A percentile compares a stretch with the other conserved stretches of the same genome.
Evolutionary conservation across 2,113 vertebrate species (phyloP).

Genomic region (Philantomba maxwellii): DNA sequence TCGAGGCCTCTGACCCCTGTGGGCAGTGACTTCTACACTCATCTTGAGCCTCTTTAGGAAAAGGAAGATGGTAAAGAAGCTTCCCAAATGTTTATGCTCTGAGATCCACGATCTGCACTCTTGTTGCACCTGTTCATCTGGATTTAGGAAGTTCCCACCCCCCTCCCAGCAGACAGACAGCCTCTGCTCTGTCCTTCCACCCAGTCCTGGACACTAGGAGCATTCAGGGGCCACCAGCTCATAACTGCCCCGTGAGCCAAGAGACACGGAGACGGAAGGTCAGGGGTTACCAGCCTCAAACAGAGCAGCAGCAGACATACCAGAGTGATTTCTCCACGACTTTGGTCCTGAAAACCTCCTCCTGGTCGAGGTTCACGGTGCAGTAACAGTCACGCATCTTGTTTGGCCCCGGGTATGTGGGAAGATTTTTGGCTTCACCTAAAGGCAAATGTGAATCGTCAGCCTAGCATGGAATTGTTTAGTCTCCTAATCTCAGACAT

Average conservation of each 20-base stretch:
- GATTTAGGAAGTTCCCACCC: background rate
- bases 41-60: background rate
- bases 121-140: background rate
- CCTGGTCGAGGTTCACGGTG: slow-evolving; percentile 98
- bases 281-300: background rate
- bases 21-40: background rate
- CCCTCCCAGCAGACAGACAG: background rate
- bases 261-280: background rate
- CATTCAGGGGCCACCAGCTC: background rate
- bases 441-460: slow-evolving; percentile 27
- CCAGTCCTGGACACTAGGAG: background rate
- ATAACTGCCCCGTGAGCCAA: background rate
- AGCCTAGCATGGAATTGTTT: background rate
- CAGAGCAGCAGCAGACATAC: slow-evolving; percentile 62
- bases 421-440: slow-evolving; percentile 99
- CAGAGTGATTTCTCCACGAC: slow-evolving; percentile 95
- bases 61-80: background rate
- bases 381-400: slow-evolving; percentile 98
- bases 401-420: slow-evolving; percentile 95
- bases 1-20: background rate
- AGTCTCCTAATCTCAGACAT: background rate
- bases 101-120: background rate
- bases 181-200: background rate
- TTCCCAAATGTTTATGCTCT: background rate
- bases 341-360: slow-evolving; percentile 98